Evolutionary conservation across 2,888 invertebrate species (phyloP), one percentile per base, ranked within the genome.

Genomic region (Stratiomys singularior): DNA sequence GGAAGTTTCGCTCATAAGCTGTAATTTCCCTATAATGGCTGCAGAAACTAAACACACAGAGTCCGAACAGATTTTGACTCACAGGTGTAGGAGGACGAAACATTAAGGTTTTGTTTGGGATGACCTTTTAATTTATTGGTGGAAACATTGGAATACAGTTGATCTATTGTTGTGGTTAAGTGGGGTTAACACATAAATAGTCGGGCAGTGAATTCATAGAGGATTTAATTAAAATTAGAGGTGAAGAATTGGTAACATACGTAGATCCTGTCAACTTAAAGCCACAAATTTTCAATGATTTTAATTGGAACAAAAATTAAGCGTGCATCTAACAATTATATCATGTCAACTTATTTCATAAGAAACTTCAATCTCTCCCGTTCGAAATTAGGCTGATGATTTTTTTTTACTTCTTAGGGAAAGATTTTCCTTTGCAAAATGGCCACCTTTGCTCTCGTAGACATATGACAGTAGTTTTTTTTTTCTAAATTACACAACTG

Each of bases 11-110:
- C 30, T 67, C 28, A 67, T 44, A 46, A 21, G 13, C 18, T 46
- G 67, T 46, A 44, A 67, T 67, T 67, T 67, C 9, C 44, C 4
- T 21, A 67, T 67, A 67, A 67, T 67, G 15, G 64, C 27, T 67
- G 27, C 23, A 9, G 64, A 27, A 64, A 30, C 0, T n/a, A 11
- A 11, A 21, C 9, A 23, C 37, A 44, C 23, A 44, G 23, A 21
- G 37, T 37, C 5, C 3, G 52, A 18, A 52, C 15, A 18, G 23
- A 60, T 60, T 60, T 52, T 37, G 37, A 37, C 37, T 4, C 21
- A 60, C 58, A 60, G 67, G 67, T 67, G 11, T n/a, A 52, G 44
- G 11, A 37, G 1, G 5, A 44, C 18, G 44, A 46, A 1, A 46
- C 21, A 18, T 23, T n/a, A 44, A 67, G 13, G 3, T 67, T 46